Conservation (phyloP, 2,888 invertebrate genomes). For the Dicycla oo region DNA sequence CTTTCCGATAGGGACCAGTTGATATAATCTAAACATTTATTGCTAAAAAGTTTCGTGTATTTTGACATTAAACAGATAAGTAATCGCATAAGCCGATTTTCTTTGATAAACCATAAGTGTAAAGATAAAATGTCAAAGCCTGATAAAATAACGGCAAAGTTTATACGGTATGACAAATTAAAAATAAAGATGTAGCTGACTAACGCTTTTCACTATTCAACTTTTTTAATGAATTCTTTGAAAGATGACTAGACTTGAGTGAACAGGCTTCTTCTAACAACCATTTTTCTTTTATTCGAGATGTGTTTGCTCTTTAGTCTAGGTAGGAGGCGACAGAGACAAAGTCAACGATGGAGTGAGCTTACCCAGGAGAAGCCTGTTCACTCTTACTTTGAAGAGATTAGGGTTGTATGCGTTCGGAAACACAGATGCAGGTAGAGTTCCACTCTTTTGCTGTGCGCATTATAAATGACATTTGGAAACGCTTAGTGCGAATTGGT, state of each 20-base stretch:
- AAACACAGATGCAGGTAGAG: too few species aligned
- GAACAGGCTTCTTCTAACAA: slow-evolving; percentile 2
- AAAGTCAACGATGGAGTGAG: too few species aligned
- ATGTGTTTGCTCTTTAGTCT: too few species aligned
- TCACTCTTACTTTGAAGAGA: too few species aligned
- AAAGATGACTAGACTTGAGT: not conserved
- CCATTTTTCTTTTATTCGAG: too few species aligned
- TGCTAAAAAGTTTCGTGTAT: slow-evolving; percentile 34
- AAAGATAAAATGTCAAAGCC: slow-evolving; percentile 15
- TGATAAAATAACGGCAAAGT: not conserved
- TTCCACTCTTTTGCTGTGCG: too few species aligned
- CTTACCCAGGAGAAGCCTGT: too few species aligned
- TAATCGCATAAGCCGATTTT: slow-evolving; percentile 52
- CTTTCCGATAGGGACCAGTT: slow-evolving; percentile 11
- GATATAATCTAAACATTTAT: slow-evolving; percentile 37
- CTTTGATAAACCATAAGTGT: slow-evolving; percentile 31
- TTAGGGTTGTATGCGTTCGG: too few species aligned
- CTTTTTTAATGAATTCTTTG: slow-evolving; percentile 16
- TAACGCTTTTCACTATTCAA: slow-evolving; percentile 5
- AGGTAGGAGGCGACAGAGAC: too few species aligned
- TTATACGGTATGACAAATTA: slow-evolving; percentile 3
- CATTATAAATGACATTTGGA: too few species aligned
- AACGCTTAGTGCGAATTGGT: too few species aligned
- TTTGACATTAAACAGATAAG: slow-evolving; percentile 40
- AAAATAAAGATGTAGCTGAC: not conserved